Evolutionary conservation across 2,888 invertebrate genomes (phyloP).

Genomic region (Pandemis corylana): DNA sequence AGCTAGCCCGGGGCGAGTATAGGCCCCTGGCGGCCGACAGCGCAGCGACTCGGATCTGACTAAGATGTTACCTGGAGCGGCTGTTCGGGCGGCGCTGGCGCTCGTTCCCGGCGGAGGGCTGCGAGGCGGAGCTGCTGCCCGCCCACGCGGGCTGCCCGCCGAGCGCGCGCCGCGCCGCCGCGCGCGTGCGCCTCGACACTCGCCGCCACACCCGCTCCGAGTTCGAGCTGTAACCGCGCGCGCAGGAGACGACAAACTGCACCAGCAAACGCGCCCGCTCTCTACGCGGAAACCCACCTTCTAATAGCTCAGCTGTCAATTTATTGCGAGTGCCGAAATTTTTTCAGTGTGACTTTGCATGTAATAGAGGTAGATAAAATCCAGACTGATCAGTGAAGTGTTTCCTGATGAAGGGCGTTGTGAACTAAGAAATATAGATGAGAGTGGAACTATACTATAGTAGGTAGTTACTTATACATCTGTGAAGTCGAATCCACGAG

Average conservation of each 20-base stretch:
- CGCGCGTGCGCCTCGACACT: constrained; percentile 75
- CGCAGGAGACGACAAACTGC: constrained; percentile 48
- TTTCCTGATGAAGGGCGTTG: constrained; percentile 53
- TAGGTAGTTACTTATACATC: constrained; percentile 48
- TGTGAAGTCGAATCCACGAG: constrained; percentile 69
- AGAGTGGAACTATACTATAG: constrained; percentile 59
- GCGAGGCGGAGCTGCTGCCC: constrained; percentile 68
- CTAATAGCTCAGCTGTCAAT: constrained; percentile 57
- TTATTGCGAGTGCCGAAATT: constrained; percentile 56
- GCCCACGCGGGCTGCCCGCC: constrained; percentile 57
- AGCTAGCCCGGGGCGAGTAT: constrained; percentile 85
- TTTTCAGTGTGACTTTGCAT: constrained; percentile 58
- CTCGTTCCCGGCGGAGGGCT: constrained; percentile 76
- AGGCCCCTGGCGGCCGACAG: constrained; percentile 81
- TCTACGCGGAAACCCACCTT: constrained; percentile 26
- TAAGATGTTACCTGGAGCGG: constrained; percentile 91
- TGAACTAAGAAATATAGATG: constrained; percentile 55
- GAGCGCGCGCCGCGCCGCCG: constrained; percentile 57
- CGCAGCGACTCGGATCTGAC: constrained; percentile 87
- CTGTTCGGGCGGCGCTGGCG: constrained; percentile 87
- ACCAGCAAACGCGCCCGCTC: constrained; percentile 44
- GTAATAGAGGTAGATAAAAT: constrained; percentile 57
- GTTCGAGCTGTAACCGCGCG: constrained; percentile 73
- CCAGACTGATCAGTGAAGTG: constrained; percentile 59
- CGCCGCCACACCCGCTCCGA: constrained; percentile 83